A percentile compares a stretch with the other conserved stretches of the same genome.
These are phyloP conservation scores for Thalassaphorura encarpata DNA, from an alignment of 1,140 invertebrate genomes.

Conservation along the genomic window DNA sequence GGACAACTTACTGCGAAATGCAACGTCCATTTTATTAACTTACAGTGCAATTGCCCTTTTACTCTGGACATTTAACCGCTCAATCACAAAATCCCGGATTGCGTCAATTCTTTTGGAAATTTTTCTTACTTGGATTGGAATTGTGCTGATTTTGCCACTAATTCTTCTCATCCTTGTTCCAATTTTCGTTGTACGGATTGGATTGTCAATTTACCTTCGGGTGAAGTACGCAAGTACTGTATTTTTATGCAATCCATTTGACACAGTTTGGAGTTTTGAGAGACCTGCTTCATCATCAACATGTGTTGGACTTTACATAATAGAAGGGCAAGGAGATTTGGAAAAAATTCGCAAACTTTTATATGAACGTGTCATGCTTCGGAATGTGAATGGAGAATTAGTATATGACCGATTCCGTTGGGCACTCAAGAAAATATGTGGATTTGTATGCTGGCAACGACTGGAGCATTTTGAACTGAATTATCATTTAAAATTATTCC, in stretches of 20 bases:
- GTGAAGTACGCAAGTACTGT: not conserved
- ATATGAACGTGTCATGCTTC: conserved; percentile 3
- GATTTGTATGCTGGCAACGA: conserved; percentile 25
- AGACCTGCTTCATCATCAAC: not conserved
- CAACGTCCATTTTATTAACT: not conserved
- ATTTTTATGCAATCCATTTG: not conserved
- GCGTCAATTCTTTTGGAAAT: not conserved
- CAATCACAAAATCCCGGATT: not conserved
- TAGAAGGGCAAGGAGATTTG: conserved; percentile 25
- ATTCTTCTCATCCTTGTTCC: not conserved
- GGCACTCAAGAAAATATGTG: conserved; percentile 9
- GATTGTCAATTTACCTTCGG: not conserved
- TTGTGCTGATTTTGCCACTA: not conserved
- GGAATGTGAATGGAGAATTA: conserved; percentile 1
- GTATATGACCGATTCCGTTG: conserved; percentile 21
- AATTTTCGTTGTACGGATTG: not conserved
- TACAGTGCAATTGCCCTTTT: not conserved
- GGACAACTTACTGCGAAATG: no score
- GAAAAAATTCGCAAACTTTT: conserved; percentile 17
- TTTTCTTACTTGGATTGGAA: not conserved
- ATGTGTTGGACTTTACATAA: conserved; percentile 12
- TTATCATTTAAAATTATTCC: conserved; percentile 12
- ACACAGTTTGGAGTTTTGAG: conserved; percentile 6
- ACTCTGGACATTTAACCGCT: not conserved
- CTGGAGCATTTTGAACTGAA: conserved; percentile 13